Evolutionary conservation across 1,140 invertebrate species (phyloP), one percentile per base, ranked within the genome.

Genomic region (Pectinophora gossypiella): DNA sequence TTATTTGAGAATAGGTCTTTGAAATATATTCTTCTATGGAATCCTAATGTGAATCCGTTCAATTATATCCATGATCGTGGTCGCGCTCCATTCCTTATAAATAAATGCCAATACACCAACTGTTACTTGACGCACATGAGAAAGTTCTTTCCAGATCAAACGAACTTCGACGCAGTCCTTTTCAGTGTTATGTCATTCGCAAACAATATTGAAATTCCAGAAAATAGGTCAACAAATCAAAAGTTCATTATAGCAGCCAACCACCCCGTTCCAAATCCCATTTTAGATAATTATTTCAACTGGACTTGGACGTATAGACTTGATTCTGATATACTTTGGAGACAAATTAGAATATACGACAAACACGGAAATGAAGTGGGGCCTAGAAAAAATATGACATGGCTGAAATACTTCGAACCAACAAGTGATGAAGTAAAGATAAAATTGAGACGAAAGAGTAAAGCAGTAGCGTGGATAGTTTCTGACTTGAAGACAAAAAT

Each of bases 401-500:
- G 27, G 27, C 6, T n/a, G 9, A 32, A 32, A 32, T 2, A 12
- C 2, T 32, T 12, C 7, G 7, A 2, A n/a, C 27, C 27, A 12
- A 1, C 2, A 32, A 32, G n/a, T 9, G 9, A 9, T 32, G 27
- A 32, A 32, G 9, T 32, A 12, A 12, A 9, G 27, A 32, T 9
- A n/a, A 32, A 3, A 32, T 32, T 32, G 1, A n/a, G 27, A 32
- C 1, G 9, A 12, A 32, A 32, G 27, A 32, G n/a, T 7, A 32
- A 32, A 32, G 27, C 27, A 32, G 27, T 32, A 9, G n/a, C n/a
- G 27, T 32, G 27, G 27, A 32, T 32, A 32, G 65, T 72, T 1
- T 77, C 69, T 0, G 63, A 74, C 40, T 81, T 77, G 32, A 32
- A 64, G 9, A 38, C 68, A 9, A 56, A 61, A 47, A 63, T 61